phyloP scores from a whole-genome alignment of 2,888 invertebrate species.

The Drosophila birchii region DNA sequence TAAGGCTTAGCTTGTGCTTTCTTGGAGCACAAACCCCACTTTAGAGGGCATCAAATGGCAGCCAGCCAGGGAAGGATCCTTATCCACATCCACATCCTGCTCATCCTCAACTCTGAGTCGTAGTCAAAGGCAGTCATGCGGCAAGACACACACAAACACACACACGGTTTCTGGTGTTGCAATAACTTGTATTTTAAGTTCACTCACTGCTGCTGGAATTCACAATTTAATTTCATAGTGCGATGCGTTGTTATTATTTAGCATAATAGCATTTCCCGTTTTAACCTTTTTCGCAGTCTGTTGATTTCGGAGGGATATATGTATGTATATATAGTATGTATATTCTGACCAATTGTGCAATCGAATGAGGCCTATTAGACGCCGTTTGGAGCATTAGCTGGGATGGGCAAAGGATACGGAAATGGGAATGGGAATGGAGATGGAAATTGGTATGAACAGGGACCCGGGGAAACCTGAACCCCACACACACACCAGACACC shows the following conservation, averaged over 20 bases:
- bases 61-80: conserved; percentile 1
- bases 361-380: conserved; percentile 42
- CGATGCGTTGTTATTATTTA: conserved; percentile 79
- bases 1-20: not conserved
- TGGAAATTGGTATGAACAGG: conserved; percentile 1
- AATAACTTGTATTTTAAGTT: conserved; percentile 80
- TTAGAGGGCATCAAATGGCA: conserved; percentile 19
- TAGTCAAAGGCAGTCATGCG: conserved; percentile 70
- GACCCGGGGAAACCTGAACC: not conserved
- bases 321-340: too few species aligned
- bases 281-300: conserved; percentile 18
- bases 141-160: conserved; percentile 50
- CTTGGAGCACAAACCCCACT: not conserved
- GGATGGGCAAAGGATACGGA: conserved; percentile 2
- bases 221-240: conserved; percentile 81
- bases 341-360: conserved; percentile 40
- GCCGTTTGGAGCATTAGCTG: conserved; percentile 18
- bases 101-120: conserved; percentile 46
- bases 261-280: conserved; percentile 70
- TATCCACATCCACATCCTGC: conserved; percentile 10
- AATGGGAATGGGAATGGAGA: conserved; percentile 1
- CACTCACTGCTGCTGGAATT: conserved; percentile 80
- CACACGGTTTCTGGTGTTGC: conserved; percentile 48
- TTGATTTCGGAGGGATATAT: not conserved
- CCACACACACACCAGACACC: conserved; percentile 5